These are phyloP conservation scores for Proales similis DNA, from an alignment of 1,140 invertebrate species.

Conservation along the genomic window DNA sequence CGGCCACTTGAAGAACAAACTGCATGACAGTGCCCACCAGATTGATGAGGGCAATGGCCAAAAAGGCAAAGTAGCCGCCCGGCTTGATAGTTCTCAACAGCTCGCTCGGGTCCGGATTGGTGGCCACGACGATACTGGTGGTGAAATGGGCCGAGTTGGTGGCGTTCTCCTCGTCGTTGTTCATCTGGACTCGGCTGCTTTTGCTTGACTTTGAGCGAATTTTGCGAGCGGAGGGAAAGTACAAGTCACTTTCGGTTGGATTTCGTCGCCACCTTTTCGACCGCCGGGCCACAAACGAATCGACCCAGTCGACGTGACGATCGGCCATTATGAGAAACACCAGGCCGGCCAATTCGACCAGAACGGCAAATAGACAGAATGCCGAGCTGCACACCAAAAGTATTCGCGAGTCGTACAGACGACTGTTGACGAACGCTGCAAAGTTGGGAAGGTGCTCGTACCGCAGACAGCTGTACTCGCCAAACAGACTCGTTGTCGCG, in stretches of 20 bases:
- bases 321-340: constrained; percentile 18
- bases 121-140: constrained; percentile 15
- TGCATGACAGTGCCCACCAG: constrained; percentile 23
- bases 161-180: background rate
- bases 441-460: constrained; percentile 35
- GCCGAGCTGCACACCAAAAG: constrained; percentile 22
- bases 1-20: constrained; percentile 27
- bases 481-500: constrained; percentile 3
- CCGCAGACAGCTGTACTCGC: constrained; percentile 6
- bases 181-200: background rate
- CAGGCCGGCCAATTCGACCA: constrained; percentile 22
- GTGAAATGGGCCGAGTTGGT: constrained; percentile 24
- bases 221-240: background rate
- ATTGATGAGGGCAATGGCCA: constrained; percentile 28
- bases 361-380: constrained; percentile 13
- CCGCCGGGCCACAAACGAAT: constrained; percentile 11
- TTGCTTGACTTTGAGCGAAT: constrained; percentile 7
- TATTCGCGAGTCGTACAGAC: constrained; percentile 24
- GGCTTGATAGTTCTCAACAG: constrained; percentile 27
- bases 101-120: background rate
- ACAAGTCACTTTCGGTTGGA: background rate
- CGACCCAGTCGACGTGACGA: constrained; percentile 1
- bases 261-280: background rate
- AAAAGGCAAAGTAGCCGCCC: constrained; percentile 30
- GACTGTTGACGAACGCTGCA: constrained; percentile 29